Evolutionary conservation across 1,140 invertebrate species (phyloP), one percentile per base, ranked within the genome.

Genomic region (Penaeus indicus): DNA sequence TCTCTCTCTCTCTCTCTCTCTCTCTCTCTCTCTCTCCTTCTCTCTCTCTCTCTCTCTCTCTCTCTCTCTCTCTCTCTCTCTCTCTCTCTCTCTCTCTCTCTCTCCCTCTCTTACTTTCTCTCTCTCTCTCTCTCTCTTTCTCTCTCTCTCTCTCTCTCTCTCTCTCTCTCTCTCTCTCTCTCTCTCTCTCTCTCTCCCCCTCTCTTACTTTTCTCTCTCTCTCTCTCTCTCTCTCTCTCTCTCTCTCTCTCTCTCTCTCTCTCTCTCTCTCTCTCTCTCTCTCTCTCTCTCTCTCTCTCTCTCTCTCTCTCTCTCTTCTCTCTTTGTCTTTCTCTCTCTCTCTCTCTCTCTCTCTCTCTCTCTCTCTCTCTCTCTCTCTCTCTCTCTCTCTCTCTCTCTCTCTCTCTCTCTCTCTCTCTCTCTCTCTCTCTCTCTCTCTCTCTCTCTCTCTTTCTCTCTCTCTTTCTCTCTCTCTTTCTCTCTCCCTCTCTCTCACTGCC

Each of bases 371-470:
- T 25, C 72, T 77, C 72, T 25, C n/a, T 77, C 72, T 25, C 25
- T 25, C 72, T 25, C n/a, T 77, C 72, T 11, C 72, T 77, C 72
- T 25, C 72, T 77, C 72, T 77, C 11, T 79, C 77, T 79, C 77
- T 79, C 77, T 47, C 77, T 79, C 77, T 54, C 77, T 79, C 77
- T 54, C 77, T 79, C 77, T 54, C 77, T 79, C 77, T 54, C 77
- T 32, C 22, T 38, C 22, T 32, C 22, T 11, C 22, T 78, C 22
- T 7, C 75, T 32, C 61, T 67, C 81, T 83, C 80, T 27, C 62
- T 83, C 81, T 64, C 62, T 64, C 62, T 83, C 81, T 64, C 81
- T 84, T 32, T 67, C 82, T 84, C 82, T 84, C 82, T 84, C 82
- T 67, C 63, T 84, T 64, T 67, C 63, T 7, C n/a, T 75, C 0